A percentile compares a stretch with the other conserved stretches of the same genome.
These are phyloP conservation scores for Eidolon helvum DNA, from an alignment of 2,113 vertebrate genomes.

Conservation along the genomic window DNA sequence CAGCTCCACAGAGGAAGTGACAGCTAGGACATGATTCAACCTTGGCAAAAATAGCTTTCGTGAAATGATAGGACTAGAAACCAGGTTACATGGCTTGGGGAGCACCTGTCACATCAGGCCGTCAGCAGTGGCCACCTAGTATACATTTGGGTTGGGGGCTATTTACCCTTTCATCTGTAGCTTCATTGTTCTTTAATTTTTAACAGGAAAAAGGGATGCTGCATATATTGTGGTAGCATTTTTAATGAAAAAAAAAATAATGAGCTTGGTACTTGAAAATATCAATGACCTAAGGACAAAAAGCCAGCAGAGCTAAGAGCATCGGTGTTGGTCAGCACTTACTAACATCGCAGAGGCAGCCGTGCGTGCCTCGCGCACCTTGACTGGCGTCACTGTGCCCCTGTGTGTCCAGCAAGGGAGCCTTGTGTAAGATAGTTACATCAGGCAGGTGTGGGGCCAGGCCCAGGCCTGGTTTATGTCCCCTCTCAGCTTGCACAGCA, in stretches of 20 bases:
- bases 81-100: not conserved
- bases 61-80: not conserved
- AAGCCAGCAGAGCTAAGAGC: not conserved
- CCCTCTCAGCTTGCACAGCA: not conserved
- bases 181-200: not conserved
- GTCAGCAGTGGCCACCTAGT: not conserved
- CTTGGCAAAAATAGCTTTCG: not conserved
- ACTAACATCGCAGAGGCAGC: fast-evolving
- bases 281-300: not conserved
- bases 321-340: not conserved
- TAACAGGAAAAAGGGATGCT: not conserved
- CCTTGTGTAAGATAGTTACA: not conserved
- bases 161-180: not conserved
- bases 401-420: not conserved
- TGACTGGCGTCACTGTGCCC: not conserved
- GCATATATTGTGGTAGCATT: not conserved
- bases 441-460: not conserved
- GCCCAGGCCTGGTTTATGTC: not conserved
- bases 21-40: not conserved
- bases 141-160: too few relatives aligned
- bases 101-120: not conserved
- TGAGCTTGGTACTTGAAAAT: not conserved
- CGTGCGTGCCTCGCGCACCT: fast-evolving
- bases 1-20: not conserved
- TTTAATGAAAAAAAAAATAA: not conserved